Percentiles rank a stretch among this genome's conserved stretches.
phyloP scores from a whole-genome alignment of 2,888 invertebrate species.

The Sinotaia quadrata region DNA sequence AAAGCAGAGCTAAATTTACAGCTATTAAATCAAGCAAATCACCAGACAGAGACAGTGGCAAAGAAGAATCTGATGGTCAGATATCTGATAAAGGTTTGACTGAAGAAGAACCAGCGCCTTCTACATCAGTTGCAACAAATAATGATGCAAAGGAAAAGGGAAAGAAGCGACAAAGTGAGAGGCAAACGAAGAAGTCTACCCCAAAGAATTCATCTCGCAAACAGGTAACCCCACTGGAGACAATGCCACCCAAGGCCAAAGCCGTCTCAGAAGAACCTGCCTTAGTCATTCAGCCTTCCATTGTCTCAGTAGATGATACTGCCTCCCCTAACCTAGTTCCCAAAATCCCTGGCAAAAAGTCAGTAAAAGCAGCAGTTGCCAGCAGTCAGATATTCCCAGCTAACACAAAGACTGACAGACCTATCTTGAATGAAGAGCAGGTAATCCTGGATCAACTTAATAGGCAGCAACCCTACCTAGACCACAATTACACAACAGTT shows the following conservation, averaged over 20 bases:
- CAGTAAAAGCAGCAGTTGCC: too few relatives aligned
- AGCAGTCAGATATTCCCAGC: too few relatives aligned
- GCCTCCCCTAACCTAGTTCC: too few relatives aligned
- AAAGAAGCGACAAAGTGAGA: background rate
- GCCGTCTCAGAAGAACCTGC: background rate
- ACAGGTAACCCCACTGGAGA: background rate
- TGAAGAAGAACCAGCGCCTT: background rate
- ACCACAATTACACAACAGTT: constrained; percentile 65
- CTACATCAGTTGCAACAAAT: background rate
- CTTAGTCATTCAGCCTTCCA: constrained; percentile 43
- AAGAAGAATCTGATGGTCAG: background rate
- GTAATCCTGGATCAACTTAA: constrained; percentile 57
- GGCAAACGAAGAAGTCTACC: background rate
- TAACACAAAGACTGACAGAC: too few relatives aligned
- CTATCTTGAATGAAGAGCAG: constrained; percentile 62
- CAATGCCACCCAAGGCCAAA: background rate
- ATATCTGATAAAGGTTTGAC: background rate
- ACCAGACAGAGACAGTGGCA: constrained; percentile 3
- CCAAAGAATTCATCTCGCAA: background rate
- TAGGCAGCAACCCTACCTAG: constrained; percentile 59
- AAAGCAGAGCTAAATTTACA: constrained; percentile 30
- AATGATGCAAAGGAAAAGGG: background rate
- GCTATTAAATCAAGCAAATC: constrained; percentile 35
- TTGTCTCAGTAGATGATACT: too few relatives aligned
- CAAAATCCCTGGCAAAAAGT: too few relatives aligned